Evolutionary conservation across 2,797 vertebrate species (phyloP), one percentile per base, ranked within the genome.

Genomic region (Chromobotia macracanthus): DNA sequence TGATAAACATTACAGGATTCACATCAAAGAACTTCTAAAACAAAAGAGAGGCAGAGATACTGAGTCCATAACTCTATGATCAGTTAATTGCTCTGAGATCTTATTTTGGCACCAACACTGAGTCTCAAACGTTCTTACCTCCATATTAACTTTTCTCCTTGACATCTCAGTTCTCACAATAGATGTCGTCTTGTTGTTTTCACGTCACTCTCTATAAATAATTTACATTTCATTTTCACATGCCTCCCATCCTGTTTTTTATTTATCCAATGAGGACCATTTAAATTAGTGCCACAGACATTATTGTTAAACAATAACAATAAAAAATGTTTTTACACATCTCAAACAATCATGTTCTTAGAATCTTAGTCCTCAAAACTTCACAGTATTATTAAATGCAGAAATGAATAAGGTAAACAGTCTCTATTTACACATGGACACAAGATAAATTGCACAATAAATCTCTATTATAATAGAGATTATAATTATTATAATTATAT

Each of bases 341-440:
- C 53, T 83, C 19, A 82, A 81, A 80, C 75, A 68, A 75, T 72
- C 35, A 56, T 63, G 28, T 41, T 65, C 48, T 65, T 21, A 60
- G 56, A 75, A 72, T 48, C 77, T 15, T n/a, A n/a, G n/a, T n/a
- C n/a, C 23, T 56, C 12, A 15, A 66, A 41, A 65, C 44, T 41
- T n/a, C 50, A 65, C n/a, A 10, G 19, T 16, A n/a, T 64, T n/a
- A 50, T 46, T 46, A 5, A 48, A 46, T 23, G 2, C 71, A 10
- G 13, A 12, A 51, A 23, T 63, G 23, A n/a, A 13, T 75, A 21
- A 35, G 11, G 13, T 46, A 46, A 46, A 46, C 28, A 28, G 28
- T 4, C 10, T 46, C n/a, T n/a, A n/a, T n/a, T n/a, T n/a, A n/a
- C n/a, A n/a, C n/a, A n/a, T n/a, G n/a, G 9, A 46, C 9, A 10